Conservation (phyloP, 1,140 invertebrate species). For the Nasonia longicornis region DNA sequence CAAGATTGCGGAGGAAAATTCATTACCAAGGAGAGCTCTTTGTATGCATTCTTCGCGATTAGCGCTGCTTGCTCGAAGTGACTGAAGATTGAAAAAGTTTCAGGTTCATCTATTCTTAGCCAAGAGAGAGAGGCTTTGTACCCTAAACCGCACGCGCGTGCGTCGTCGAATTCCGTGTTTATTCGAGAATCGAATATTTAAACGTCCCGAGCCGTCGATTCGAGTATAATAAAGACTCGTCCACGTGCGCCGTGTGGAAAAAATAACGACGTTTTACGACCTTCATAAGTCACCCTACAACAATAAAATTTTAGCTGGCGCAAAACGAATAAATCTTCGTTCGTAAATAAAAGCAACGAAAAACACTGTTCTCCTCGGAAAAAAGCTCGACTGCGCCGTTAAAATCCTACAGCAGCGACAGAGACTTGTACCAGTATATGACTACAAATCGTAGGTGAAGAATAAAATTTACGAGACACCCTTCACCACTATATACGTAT, state of each 20-base stretch:
- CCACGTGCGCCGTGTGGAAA: not conserved
- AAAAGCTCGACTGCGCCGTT: too few relatives aligned
- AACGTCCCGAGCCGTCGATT: not conserved
- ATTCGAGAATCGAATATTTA: not conserved
- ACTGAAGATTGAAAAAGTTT: slow-evolving; percentile 1
- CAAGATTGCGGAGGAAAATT: not conserved
- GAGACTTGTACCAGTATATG: too few relatives aligned
- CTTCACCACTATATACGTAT: too few relatives aligned
- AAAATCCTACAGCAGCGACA: too few relatives aligned
- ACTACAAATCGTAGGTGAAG: too few relatives aligned
- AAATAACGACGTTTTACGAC: not conserved
- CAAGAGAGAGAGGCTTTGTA: too few relatives aligned
- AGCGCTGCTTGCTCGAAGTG: not conserved
- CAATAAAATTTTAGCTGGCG: not conserved
- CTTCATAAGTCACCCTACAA: not conserved
- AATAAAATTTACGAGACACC: too few relatives aligned
- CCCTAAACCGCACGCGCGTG: too few relatives aligned
- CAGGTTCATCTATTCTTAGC: not conserved
- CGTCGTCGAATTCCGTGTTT: not conserved
- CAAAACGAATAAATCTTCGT: too few relatives aligned
- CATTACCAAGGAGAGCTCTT: not conserved
- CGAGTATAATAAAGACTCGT: not conserved
- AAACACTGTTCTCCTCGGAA: too few relatives aligned
- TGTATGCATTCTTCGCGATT: not conserved
- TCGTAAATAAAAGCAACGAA: too few relatives aligned